Evolutionary conservation across 2,888 invertebrate genomes (phyloP).

Genomic region (Melieria crassipennis): DNA sequence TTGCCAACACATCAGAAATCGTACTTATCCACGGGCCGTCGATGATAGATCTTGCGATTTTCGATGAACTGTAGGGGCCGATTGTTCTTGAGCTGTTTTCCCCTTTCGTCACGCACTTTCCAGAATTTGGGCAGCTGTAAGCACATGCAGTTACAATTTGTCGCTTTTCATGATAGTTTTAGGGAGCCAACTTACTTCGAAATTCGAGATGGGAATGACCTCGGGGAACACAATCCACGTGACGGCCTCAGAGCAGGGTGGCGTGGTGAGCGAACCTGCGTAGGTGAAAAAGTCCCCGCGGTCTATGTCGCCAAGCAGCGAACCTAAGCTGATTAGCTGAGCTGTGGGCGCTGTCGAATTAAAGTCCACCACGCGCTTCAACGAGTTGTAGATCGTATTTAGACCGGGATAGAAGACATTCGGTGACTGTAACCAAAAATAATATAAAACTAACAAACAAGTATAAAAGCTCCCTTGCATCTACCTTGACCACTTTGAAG

Average conservation of each 20-base stretch:
- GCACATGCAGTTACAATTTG: background rate
- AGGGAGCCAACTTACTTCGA: constrained; percentile 44
- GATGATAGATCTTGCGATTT: constrained; percentile 50
- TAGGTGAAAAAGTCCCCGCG: constrained; percentile 57
- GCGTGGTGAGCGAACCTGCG: constrained; percentile 78
- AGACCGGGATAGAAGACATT: constrained; percentile 50
- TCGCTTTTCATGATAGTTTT: background rate
- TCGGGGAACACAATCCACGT: constrained; percentile 75
- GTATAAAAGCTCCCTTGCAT: background rate
- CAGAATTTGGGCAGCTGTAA: constrained; percentile 54
- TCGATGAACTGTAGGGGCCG: constrained; percentile 52
- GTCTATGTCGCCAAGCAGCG: constrained; percentile 53
- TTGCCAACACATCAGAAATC: too few species aligned
- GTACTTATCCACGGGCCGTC: constrained; percentile 29
- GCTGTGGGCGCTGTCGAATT: constrained; percentile 50
- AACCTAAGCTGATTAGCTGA: constrained; percentile 51
- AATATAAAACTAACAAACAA: constrained; percentile 7
- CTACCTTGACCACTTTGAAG: constrained; percentile 67
- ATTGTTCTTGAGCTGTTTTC: constrained; percentile 48
- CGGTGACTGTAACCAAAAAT: constrained; percentile 40
- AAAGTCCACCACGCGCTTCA: constrained; percentile 47
- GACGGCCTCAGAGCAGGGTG: constrained; percentile 76
- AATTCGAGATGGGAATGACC: constrained; percentile 66
- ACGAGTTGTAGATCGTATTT: constrained; percentile 48
- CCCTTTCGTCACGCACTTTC: constrained; percentile 48